Evolutionary conservation across 2,113 vertebrate genomes (phyloP), one percentile per base, ranked within the genome.

Genomic region (Nanorana parkeri): DNA sequence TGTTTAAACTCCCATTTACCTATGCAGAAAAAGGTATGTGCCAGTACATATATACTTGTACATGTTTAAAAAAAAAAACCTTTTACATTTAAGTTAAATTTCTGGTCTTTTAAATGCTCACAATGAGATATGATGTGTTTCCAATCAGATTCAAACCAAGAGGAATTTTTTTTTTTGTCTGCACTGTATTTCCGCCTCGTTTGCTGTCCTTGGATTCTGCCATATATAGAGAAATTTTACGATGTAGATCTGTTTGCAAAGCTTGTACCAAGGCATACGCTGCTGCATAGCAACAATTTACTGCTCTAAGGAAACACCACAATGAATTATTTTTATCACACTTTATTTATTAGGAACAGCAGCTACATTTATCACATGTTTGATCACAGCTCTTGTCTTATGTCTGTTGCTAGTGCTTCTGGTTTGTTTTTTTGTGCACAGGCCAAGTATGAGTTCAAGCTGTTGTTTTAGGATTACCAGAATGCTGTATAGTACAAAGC

Each of bases 371-470:
- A 24, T 69, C 20, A 51, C n/a, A 2, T 28, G n/a, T 69, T 69
- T 69, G 16, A 71, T 52, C 41, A 52, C 21, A 1, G 1, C 68
- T 10, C 19, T 15, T 17, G 15, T 6, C 28, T 29, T 28, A 24
- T 29, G 29, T 36, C 6, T 11, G 19, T 73, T 55, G 47, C 36
- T 73, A 13, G 28, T 21, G 55, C 54, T 73, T 15, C 60, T 16
- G 26, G 23, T 15, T 24, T 61, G n/a, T 61, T 61, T 21, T 61
- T 21, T 23, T 56, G 24, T 20, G 69, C 17, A 1, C 3, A 13
- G 52, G 28, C 77, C 77, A 79, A 68, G 24, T 32, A 19, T 68
- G 32, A 36, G 7, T 66, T 21, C 54, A 56, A 26, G 20, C 17
- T 0, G 13, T 28, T 19, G 36, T 23, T 21, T 55, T 1, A 54